Evolutionary conservation across 2,113 vertebrate species (phyloP), one percentile per base, ranked within the genome.

Genomic region (Eolophus roseicapilla): DNA sequence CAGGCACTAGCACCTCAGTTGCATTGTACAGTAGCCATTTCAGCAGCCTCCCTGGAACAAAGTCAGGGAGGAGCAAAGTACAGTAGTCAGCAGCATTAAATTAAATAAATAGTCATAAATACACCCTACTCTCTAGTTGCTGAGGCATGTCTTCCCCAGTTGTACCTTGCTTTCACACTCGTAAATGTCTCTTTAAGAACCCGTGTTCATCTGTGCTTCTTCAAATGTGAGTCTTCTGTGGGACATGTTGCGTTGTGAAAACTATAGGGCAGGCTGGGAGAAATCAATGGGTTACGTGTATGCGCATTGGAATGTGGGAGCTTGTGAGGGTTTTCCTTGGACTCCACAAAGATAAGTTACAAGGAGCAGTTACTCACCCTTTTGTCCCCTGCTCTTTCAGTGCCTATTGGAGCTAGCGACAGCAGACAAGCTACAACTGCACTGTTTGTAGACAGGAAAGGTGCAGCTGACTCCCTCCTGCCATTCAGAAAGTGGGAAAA

Each of bases 31-130:
- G 91, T 60, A 94, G 65, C 78, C 65, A 46, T 50, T 86, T 62
- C 85, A 96, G 94, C 88, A 93, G 93, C 88, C 86, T 94, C 90
- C 82, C 94, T 68, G 83, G 24, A 6, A n/a, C 62, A 50, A 82
- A 46, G 16, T 3, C 91, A 94, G 95, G 92, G 92, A 96, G 92
- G 33, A 59, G 35, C 57, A 59, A 59, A 59, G 62, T 95, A 84
- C 91, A 92, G 75, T 83, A 96, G 93, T 95, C 90, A 96, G 95
- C 92, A 97, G 96, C 91, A 88, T 90, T 93, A 69, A 91, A 79
- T 95, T 80, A 93, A 96, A 94, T 93, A 95, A 96, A 93, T 95
- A 95, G 46, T 59, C 49, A 96, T 57, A 80, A 93, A 88, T 86
- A 93, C 46, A 85, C 43, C 2, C 88, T 31, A 53, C 11, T 77